Evolutionary conservation across 2,888 invertebrate species (phyloP).

Genomic region (Cylindroiulus punctatus): DNA sequence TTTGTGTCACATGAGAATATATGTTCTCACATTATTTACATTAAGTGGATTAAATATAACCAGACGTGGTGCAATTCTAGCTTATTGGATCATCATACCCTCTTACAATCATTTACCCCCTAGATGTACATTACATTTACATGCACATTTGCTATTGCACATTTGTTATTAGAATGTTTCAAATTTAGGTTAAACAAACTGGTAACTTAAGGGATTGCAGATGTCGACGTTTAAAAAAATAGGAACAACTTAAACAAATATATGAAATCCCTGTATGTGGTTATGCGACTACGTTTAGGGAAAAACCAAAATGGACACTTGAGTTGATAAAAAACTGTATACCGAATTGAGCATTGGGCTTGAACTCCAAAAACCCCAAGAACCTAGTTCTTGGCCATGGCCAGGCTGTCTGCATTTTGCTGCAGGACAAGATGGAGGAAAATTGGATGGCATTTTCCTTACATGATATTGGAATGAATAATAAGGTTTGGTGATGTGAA

Average conservation of each 20-base stretch:
- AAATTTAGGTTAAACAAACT: not conserved
- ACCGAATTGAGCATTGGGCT: not conserved
- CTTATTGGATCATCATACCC: not conserved
- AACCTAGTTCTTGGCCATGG: not conserved
- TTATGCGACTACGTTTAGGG: not conserved
- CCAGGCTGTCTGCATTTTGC: not conserved
- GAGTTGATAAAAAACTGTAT: not conserved
- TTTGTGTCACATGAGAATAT: no score
- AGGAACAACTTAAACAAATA: not conserved
- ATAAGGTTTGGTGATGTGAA: slow-evolving; percentile 19
- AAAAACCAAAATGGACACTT: not conserved
- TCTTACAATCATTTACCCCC: not conserved
- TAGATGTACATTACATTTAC: not conserved
- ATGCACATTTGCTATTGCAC: no score
- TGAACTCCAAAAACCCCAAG: not conserved
- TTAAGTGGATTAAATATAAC: no score
- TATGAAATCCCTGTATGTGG: not conserved
- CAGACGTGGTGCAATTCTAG: not conserved
- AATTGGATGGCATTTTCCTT: slow-evolving; percentile 32
- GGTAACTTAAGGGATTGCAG: not conserved
- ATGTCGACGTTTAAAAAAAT: not conserved
- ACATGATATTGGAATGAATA: slow-evolving; percentile 26
- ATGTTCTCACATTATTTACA: no score
- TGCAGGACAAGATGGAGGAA: not conserved
- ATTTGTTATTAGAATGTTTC: not conserved